Conservation (phyloP, 2,797 vertebrate species). For the Gadopsis bispinosus region DNA sequence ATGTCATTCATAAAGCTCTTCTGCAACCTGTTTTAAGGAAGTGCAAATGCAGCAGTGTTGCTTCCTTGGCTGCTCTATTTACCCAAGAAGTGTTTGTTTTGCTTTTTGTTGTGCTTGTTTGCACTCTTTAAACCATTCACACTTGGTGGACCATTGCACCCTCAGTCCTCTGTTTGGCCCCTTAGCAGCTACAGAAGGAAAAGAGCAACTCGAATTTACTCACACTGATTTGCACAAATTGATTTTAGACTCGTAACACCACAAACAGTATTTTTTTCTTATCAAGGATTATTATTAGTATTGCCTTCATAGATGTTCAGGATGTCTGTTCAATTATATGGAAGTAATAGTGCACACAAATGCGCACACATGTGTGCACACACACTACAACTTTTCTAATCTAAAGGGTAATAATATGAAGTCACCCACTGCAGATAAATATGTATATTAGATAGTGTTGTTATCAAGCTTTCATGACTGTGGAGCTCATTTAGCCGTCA, state of each 20-base stretch:
- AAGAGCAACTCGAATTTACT: neutral
- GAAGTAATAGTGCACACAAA: neutral
- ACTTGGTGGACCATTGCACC: neutral
- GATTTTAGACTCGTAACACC: neutral
- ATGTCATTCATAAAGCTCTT: neutral
- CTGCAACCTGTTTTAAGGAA: neutral
- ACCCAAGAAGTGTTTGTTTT: neutral
- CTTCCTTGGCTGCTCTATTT: neutral
- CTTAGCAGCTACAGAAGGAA: neutral
- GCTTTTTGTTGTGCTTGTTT: constrained; percentile 1
- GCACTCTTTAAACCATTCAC: neutral
- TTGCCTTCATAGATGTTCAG: neutral
- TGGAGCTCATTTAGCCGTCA: neutral
- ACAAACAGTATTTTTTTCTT: neutral
- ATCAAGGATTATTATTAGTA: neutral
- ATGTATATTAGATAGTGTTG: constrained; percentile 9
- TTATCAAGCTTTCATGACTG: constrained; percentile 6
- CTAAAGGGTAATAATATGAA: constrained; percentile 1
- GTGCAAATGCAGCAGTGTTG: too few relatives aligned
- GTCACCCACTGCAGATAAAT: constrained; percentile 11
- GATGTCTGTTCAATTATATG: neutral
- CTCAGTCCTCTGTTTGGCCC: neutral
- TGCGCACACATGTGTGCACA: neutral
- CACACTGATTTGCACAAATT: neutral
- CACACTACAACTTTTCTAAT: constrained; percentile 7